Base-by-base conservation (phyloP, 2,113 vertebrate genomes). In the Mobula hypostoma region DNA sequence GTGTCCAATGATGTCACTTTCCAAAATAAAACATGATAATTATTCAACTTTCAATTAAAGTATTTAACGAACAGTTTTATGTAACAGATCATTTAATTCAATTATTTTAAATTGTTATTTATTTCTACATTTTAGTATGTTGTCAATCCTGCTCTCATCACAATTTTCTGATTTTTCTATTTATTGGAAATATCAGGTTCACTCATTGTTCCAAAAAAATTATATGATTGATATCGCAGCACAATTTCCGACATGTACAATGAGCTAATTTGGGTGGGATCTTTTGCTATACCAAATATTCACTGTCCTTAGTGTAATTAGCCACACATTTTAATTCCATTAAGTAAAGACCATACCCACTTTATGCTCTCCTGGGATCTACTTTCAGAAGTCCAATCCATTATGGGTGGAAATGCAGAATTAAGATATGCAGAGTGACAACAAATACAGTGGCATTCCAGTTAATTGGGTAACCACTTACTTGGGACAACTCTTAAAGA, bases 361-460 rank as follows among this genome's bases (percentile, higher is more conserved):
- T n/a, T 92, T 24, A 66, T 90, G 58, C 8, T 58, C 17, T 21
- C 6, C 80, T 24, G 29, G 17, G 6, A n/a, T 7, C 58, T 15
- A 88, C 29, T 88, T 88, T 88, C 85, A 88, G 58, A 88, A 88
- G 63, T 88, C 29, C 14, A 27, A 88, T 63, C 56, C 83, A 87
- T 24, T 17, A 11, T 66, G n/a, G 85, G 32, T 32, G 29, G n/a
- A 48, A 61, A 29, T 63, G 61, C 14, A 88, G 5, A n/a, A 61
- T 66, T 66, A 63, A 48, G 48, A 48, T 48, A 63, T 14, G 9
- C 27, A n/a, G 63, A 61, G 0, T 61, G 15, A 40, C 32, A 85
- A 58, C 9, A 12, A 17, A 63, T 88, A 48, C 48, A 48, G 48
- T 48, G 48, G 48, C 1, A 1, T 48, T 48, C 48, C 48, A 48